Evolutionary conservation across 2,797 vertebrate species (phyloP).

Genomic region (Austrolebias charrua): DNA sequence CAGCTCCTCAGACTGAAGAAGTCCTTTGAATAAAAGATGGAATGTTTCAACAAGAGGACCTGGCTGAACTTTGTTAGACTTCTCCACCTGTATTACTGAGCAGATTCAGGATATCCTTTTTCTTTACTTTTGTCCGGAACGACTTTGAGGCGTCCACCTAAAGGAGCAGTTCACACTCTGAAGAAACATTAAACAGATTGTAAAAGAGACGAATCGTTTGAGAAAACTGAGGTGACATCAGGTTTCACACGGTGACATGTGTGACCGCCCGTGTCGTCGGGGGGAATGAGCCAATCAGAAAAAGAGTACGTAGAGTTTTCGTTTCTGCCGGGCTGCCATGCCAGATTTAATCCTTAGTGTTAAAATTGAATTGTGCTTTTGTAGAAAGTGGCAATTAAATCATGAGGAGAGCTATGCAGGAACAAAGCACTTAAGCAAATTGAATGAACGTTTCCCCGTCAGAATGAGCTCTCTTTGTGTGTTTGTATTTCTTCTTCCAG

Average conservation of each 20-base stretch:
- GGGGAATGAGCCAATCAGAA: constrained; percentile 37
- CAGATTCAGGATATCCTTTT: neutral
- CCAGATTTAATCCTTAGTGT: constrained; percentile 66
- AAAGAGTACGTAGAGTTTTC: constrained; percentile 40
- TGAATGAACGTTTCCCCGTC: constrained; percentile 64
- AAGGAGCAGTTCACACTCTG: constrained; percentile 21
- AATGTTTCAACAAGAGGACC: too few relatives aligned
- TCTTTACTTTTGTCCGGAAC: neutral
- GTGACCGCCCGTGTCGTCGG: constrained; percentile 20
- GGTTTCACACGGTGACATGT: constrained; percentile 24
- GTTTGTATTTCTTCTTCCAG: constrained; percentile 37
- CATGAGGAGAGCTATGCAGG: constrained; percentile 60
- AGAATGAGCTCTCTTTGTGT: constrained; percentile 42
- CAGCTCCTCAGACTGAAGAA: too few relatives aligned
- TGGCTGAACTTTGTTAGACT: too few relatives aligned
- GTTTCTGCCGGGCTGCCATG: constrained; percentile 31
- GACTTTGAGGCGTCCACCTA: constrained; percentile 24
- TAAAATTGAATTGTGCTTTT: constrained; percentile 74
- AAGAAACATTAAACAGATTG: constrained; percentile 27
- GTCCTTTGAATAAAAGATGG: too few relatives aligned
- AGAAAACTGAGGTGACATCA: constrained; percentile 38
- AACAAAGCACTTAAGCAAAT: constrained; percentile 78
- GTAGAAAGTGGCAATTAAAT: constrained; percentile 77
- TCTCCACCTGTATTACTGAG: too few relatives aligned
- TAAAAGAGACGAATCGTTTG: constrained; percentile 35